phyloP scores from a whole-genome alignment of 2,113 vertebrate genomes.

The Orientallactaga bullata region DNA sequence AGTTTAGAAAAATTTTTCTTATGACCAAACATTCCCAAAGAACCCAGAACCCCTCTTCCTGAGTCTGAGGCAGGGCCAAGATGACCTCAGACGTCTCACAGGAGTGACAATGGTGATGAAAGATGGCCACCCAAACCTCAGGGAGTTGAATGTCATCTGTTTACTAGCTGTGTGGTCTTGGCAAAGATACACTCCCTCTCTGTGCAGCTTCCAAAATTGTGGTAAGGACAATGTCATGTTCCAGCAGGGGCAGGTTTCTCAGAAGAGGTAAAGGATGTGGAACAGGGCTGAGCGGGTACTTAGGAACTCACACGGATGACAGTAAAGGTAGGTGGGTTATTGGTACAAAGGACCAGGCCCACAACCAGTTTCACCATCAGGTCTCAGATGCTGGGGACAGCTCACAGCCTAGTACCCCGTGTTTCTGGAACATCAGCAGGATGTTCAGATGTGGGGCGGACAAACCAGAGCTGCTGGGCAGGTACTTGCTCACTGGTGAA shows the following conservation, averaged over 20 bases:
- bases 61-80: background rate
- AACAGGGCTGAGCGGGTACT: background rate
- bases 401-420: background rate
- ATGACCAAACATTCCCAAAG: background rate
- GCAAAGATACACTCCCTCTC: accelerated
- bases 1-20: background rate
- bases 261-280: background rate
- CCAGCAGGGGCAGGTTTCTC: background rate
- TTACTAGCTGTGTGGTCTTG: background rate
- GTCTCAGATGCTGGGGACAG: background rate
- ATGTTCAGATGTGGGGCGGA: background rate
- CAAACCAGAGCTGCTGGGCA: background rate
- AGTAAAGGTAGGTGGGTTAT: background rate
- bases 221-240: background rate
- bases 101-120: background rate
- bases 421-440: background rate
- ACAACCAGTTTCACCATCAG: background rate
- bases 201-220: background rate
- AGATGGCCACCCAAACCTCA: background rate
- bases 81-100: background rate
- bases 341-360: background rate
- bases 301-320: background rate
- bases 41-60: background rate
- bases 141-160: background rate
- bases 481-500: background rate